A percentile compares a stretch with the other conserved stretches of the same genome.
Conservation (phyloP, 23 tunicate species). For the Trididemnum nubilum region DNA sequence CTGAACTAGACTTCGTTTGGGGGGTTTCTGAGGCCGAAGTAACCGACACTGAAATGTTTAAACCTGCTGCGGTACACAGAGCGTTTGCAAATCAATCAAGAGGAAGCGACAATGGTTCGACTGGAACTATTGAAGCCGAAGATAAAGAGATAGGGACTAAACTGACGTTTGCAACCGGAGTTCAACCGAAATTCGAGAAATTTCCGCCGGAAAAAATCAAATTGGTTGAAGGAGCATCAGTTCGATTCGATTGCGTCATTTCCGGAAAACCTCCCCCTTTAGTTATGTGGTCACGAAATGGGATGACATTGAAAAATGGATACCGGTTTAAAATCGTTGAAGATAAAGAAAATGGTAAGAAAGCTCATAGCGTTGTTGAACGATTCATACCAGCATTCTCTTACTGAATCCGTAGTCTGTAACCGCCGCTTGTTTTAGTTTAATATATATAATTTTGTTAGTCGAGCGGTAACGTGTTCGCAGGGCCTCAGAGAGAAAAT, state of each 20-base stretch:
- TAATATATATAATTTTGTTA: too few species aligned
- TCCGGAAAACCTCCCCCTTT: conserved; percentile 76
- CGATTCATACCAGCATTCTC: background rate
- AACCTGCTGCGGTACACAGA: conserved; percentile 53
- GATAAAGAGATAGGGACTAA: conserved; percentile 45
- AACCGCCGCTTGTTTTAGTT: too few species aligned
- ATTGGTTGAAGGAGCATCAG: conserved; percentile 73
- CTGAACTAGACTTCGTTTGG: conserved; percentile 85
- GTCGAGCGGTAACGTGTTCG: background rate
- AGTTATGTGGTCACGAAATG: conserved; percentile 83
- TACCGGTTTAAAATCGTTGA: conserved; percentile 66
- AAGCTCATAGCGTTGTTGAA: too few species aligned
- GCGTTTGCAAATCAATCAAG: background rate
- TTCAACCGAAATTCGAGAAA: conserved; percentile 48
- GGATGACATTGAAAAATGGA: conserved; percentile 46
- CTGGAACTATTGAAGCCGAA: conserved; percentile 65
- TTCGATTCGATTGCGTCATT: conserved; percentile 79
- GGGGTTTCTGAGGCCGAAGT: conserved; percentile 92
- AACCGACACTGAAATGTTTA: conserved; percentile 76
- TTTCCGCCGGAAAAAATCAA: conserved; percentile 61
- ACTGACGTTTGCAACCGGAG: conserved; percentile 20
- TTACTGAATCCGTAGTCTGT: too few species aligned
- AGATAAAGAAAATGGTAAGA: conserved; percentile 57
- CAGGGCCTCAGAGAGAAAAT: too few species aligned
- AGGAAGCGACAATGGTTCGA: background rate